Evolutionary conservation across 2,113 vertebrate genomes (phyloP).

Genomic region (Seriola aureovittata): DNA sequence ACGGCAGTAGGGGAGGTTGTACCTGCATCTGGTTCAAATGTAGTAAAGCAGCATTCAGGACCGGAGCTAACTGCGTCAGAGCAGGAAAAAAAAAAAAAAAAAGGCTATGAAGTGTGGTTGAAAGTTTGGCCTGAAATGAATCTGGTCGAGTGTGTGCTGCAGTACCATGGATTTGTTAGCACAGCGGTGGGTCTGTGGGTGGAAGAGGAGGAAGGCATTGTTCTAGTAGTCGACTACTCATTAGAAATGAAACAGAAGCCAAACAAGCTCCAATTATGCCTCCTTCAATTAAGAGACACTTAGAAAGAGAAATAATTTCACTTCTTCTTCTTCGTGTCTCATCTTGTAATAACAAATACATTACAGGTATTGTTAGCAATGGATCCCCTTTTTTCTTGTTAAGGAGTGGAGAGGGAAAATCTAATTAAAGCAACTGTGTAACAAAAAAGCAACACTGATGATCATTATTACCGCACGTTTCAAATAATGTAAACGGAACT

Average conservation of each 20-base stretch:
- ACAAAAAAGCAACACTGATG: slow-evolving; percentile 80
- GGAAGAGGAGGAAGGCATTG: slow-evolving; percentile 4
- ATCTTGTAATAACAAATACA: slow-evolving; percentile 83
- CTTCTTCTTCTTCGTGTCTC: slow-evolving; percentile 68
- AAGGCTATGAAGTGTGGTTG: neutral
- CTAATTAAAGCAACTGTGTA: slow-evolving; percentile 79
- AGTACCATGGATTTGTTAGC: neutral
- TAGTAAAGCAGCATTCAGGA: neutral
- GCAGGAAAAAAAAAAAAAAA: neutral
- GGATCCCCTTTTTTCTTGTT: slow-evolving; percentile 69
- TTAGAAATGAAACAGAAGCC: slow-evolving; percentile 67
- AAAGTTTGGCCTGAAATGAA: neutral
- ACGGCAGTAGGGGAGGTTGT: neutral
- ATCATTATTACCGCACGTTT: slow-evolving; percentile 82
- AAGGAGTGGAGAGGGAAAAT: slow-evolving; percentile 57
- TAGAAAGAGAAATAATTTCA: slow-evolving; percentile 71
- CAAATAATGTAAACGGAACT: slow-evolving; percentile 80
- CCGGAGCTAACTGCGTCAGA: neutral
- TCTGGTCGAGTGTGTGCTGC: neutral
- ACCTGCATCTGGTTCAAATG: neutral
- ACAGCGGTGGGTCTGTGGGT: slow-evolving; percentile 15
- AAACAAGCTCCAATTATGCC: slow-evolving; percentile 77
- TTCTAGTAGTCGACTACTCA: slow-evolving; percentile 56
- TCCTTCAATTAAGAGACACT: slow-evolving; percentile 75
- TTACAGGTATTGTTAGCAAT: slow-evolving; percentile 82